Evolutionary conservation across 2,113 vertebrate species (phyloP), one percentile per base, ranked within the genome.

Genomic region (Heliornis fulica): DNA sequence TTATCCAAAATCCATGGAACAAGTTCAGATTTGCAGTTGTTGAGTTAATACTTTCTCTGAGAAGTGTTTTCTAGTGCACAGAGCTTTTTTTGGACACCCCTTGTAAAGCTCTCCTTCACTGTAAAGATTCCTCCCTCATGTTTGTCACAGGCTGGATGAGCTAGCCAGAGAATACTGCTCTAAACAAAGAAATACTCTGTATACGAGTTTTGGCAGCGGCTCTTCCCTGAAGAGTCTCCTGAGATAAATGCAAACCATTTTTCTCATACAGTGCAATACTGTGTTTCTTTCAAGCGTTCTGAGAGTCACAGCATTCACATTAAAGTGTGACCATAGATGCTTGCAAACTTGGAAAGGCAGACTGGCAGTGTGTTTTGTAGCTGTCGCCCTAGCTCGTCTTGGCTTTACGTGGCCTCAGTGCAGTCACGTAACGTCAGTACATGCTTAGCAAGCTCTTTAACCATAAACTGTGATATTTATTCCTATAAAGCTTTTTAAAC

Each of bases 171-270:
- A 71, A 59, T 54, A 84, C 84, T 93, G 81, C 53, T 94, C 75
- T 84, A 83, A 91, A 93, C 36, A 95, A 91, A 96, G 84, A 89
- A 93, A 90, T 79, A 76, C 74, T 93, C 94, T 94, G 79, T 92
- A 36, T n/a, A 46, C 86, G 43, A 84, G 57, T 92, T 87, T 80
- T 96, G 93, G 89, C 95, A 89, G 65, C 19, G 84, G 20, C 84
- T 32, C n/a, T 40, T 84, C 60, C 68, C 41, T 70, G 56, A 91
- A 90, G 63, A 83, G 76, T 91, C 77, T 87, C 40, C 83, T 79
- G 89, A 93, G 81, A 97, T 71, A 72, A 41, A 92, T 10, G 22
- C 90, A 72, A 87, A 87, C 72, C 65, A 53, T 57, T 43, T 83
- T 94, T 91, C 59, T 53, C 50, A 22, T 88, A 71, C 34, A 84